These are phyloP conservation scores for Scelioninae gen. 2 DNA, from an alignment of 2,888 invertebrate species.

Conservation along the genomic window DNA sequence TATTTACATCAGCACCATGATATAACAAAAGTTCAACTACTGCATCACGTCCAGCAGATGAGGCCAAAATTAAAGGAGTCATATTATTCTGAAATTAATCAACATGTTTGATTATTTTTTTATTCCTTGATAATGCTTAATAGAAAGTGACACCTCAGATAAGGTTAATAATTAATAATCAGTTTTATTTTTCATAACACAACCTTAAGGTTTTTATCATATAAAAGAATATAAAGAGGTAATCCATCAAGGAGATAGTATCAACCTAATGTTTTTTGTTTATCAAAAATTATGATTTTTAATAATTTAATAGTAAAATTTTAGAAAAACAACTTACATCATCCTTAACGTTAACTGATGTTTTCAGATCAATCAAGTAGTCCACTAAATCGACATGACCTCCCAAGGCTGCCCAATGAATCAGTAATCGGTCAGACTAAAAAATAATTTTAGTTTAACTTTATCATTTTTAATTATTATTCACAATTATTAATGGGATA, in stretches of 20 bases:
- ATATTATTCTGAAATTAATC: conserved; percentile 77
- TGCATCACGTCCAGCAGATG: conserved; percentile 85
- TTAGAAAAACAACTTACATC: conserved; percentile 79
- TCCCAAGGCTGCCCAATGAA: conserved; percentile 89
- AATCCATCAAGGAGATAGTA: too few species aligned
- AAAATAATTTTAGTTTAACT: conserved; percentile 56
- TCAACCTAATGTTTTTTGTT: too few species aligned
- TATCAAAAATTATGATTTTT: too few species aligned
- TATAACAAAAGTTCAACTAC: conserved; percentile 82
- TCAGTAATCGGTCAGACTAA: conserved; percentile 83
- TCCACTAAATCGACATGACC: conserved; percentile 86
- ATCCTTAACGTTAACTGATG: conserved; percentile 83
- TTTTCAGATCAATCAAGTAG: conserved; percentile 81
- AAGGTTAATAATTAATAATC: too few species aligned
- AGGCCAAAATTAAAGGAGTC: conserved; percentile 87
- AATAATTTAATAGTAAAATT: too few species aligned
- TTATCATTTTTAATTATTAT: not conserved
- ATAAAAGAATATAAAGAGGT: too few species aligned
- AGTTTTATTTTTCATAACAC: too few species aligned
- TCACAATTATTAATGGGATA: too few species aligned
- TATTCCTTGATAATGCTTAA: too few species aligned
- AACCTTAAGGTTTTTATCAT: too few species aligned
- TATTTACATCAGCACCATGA: conserved; percentile 84
- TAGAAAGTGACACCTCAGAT: too few species aligned
- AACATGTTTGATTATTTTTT: too few species aligned